A percentile compares a stretch with the other conserved stretches of the same genome.
These are phyloP conservation scores for Scaptomyza tumidula DNA, from an alignment of 2,888 invertebrate genomes.

Conservation along the genomic window DNA sequence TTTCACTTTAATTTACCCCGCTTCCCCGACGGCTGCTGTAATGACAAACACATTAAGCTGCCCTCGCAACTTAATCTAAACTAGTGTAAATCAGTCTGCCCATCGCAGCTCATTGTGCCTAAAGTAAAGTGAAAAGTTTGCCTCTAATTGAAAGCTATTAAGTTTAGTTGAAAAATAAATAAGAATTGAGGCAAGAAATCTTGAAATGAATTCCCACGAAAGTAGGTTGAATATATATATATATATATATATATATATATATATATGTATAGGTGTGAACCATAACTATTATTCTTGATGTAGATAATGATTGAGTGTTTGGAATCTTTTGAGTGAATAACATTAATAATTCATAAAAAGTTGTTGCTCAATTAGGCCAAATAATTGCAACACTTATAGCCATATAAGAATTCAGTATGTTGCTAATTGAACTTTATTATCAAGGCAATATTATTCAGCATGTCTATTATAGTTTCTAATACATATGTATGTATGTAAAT, in stretches of 20 bases:
- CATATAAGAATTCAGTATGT: slow-evolving; percentile 21
- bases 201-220: not conserved
- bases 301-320: slow-evolving; percentile 10
- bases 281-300: too few species aligned
- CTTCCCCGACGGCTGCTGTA: too few species aligned
- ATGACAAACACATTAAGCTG: not conserved
- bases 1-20: too few species aligned
- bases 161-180: slow-evolving; percentile 43
- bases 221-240: not conserved
- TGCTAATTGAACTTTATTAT: slow-evolving; percentile 6
- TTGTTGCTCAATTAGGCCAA: slow-evolving; percentile 29
- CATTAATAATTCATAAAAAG: slow-evolving; percentile 33
- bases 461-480: slow-evolving; percentile 6
- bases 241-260: not conserved
- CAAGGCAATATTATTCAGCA: slow-evolving; percentile 2
- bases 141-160: slow-evolving; percentile 67
- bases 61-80: slow-evolving; percentile 27
- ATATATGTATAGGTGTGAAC: too few species aligned
- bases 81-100: slow-evolving; percentile 39
- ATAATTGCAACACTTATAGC: slow-evolving; percentile 13
- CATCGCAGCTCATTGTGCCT: slow-evolving; percentile 45
- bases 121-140: slow-evolving; percentile 44
- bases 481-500: slow-evolving; percentile 16
- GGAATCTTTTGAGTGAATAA: not conserved
- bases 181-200: slow-evolving; percentile 26